Percentiles rank a stretch among this genome's conserved stretches.
These are phyloP conservation scores for Cynopterus brachyotis DNA, from an alignment of 2,113 vertebrate genomes.

Conservation along the genomic window DNA sequence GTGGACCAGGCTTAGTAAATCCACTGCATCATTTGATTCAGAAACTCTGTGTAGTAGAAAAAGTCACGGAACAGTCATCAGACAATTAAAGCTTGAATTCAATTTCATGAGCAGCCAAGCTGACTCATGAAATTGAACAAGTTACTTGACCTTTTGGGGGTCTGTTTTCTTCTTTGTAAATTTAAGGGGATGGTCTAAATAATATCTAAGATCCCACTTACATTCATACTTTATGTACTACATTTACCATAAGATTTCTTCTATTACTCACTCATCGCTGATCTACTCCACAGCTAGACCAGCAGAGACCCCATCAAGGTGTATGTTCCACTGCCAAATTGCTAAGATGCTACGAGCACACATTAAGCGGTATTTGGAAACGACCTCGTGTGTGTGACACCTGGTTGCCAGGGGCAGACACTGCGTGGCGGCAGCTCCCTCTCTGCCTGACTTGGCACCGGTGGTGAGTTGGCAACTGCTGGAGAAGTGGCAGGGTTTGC, in stretches of 20 bases:
- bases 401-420: constrained; percentile 5
- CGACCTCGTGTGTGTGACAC: background rate
- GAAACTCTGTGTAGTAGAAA: background rate
- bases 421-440: background rate
- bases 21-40: background rate
- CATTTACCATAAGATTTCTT: background rate
- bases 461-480: background rate
- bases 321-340: background rate
- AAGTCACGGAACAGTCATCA: background rate
- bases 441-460: background rate
- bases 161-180: constrained; percentile 18
- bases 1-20: background rate
- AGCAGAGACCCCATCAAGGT: background rate
- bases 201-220: background rate
- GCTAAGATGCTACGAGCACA: background rate
- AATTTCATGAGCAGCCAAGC: no score
- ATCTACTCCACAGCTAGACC: background rate
- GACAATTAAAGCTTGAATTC: background rate
- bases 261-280: background rate
- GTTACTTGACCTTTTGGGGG: background rate
- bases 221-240: background rate
- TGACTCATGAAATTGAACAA: background rate
- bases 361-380: background rate
- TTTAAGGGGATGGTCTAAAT: background rate
- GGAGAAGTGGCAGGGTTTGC: background rate